Percentiles rank a stretch among this genome's conserved stretches.
Evolutionary conservation across 1,140 invertebrate genomes (phyloP).

Genomic region (Zeugodacus cucurbitae): DNA sequence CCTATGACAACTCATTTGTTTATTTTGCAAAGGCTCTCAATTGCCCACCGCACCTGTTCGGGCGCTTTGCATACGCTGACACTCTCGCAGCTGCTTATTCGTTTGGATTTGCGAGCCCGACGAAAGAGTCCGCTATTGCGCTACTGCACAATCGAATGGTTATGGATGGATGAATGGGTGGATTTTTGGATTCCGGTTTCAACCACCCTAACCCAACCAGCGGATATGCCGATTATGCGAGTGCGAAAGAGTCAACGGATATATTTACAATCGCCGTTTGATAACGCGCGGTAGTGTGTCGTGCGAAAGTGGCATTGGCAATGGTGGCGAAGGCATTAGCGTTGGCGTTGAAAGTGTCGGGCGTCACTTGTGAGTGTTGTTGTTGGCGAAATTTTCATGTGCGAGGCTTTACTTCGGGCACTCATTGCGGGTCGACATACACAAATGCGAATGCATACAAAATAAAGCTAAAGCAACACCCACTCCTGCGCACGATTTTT

Average conservation of each 20-base stretch:
- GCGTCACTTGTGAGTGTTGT: not conserved
- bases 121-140: constrained; percentile 37
- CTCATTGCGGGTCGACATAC: constrained; percentile 46
- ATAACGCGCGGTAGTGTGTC: not conserved
- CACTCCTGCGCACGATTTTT: not conserved
- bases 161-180: constrained; percentile 20
- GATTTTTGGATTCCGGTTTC: constrained; percentile 37
- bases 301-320: constrained; percentile 16
- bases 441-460: constrained; percentile 42
- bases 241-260: not conserved
- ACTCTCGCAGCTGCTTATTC: constrained; percentile 35
- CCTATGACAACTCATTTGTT: not conserved
- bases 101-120: constrained; percentile 13
- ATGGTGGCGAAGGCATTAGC: not conserved
- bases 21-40: not conserved
- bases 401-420: constrained; percentile 46
- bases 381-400: constrained; percentile 42
- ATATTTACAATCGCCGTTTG: not conserved
- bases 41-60: not conserved
- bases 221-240: constrained; percentile 14
- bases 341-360: not conserved
- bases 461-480: constrained; percentile 20
- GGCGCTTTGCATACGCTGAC: constrained; percentile 1
- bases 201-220: constrained; percentile 30
- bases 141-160: not conserved